Evolutionary conservation across 1,140 invertebrate species (phyloP).

Genomic region (Lasaia peninsularis): DNA sequence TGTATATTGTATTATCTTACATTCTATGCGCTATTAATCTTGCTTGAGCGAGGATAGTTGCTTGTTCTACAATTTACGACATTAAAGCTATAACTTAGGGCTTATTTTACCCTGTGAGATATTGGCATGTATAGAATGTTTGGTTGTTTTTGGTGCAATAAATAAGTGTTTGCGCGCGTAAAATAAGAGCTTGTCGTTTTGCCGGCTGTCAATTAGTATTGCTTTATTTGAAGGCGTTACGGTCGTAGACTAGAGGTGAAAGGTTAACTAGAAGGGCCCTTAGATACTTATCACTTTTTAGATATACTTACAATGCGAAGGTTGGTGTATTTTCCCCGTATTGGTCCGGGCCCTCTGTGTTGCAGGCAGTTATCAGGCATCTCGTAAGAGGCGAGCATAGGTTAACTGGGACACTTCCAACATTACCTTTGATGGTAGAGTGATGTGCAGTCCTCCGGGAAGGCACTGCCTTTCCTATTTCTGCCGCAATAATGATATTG

Average conservation of each 20-base stretch:
- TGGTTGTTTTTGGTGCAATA: conserved; percentile 61
- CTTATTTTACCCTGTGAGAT: conserved; percentile 24
- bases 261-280: conserved; percentile 8
- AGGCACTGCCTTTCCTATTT: too few relatives aligned
- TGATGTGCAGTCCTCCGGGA: too few relatives aligned
- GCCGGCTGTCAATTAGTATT: conserved; percentile 37
- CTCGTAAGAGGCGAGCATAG: too few relatives aligned
- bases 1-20: conserved; percentile 76
- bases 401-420: too few relatives aligned
- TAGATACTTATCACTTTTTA: too few relatives aligned
- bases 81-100: conserved; percentile 32
- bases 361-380: too few relatives aligned
- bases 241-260: conserved; percentile 30
- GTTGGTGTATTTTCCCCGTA: too few relatives aligned
- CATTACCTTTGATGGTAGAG: too few relatives aligned
- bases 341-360: too few relatives aligned
- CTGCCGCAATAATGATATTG: too few relatives aligned
- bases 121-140: conserved; percentile 36
- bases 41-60: conserved; percentile 44
- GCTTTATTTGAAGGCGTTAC: conserved; percentile 48
- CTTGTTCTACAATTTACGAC: conserved; percentile 31
- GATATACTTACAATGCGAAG: too few relatives aligned
- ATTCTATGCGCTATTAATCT: conserved; percentile 75
- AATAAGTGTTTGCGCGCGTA: conserved; percentile 72
- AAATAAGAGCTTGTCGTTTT: conserved; percentile 61